Evolutionary conservation across 53 echinoderm and acorn worm genomes (phyloP).

Genomic region (Glandiceps talaboti): DNA sequence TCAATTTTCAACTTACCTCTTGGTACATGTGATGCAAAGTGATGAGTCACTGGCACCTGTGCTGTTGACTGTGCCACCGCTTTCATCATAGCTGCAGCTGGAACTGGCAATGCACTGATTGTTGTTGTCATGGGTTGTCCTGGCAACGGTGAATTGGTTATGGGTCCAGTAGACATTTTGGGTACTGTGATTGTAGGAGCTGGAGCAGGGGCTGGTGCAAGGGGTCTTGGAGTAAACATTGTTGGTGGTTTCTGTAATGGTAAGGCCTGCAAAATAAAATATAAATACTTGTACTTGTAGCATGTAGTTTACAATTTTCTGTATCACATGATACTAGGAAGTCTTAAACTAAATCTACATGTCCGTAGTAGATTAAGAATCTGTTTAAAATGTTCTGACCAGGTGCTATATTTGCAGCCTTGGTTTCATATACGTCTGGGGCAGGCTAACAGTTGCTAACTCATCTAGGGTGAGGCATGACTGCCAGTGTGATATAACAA

Average conservation of each 20-base stretch:
- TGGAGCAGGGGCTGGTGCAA: not conserved
- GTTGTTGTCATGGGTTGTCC: not conserved
- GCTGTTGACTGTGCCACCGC: slow-evolving; percentile 1
- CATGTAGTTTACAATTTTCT: too few species aligned
- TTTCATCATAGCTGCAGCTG: slow-evolving; percentile 4
- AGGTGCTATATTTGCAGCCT: too few species aligned
- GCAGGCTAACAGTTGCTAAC: too few species aligned
- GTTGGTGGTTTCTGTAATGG: not conserved
- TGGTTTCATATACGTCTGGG: too few species aligned
- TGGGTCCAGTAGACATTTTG: not conserved
- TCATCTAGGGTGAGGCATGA: too few species aligned
- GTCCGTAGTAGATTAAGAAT: too few species aligned
- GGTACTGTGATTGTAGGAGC: not conserved
- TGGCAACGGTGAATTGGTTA: not conserved
- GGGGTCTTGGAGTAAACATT: too few species aligned
- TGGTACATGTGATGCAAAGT: slow-evolving; percentile 33
- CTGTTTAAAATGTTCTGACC: too few species aligned
- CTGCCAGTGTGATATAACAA: too few species aligned
- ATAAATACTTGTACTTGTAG: too few species aligned
- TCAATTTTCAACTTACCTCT: slow-evolving; percentile 45
- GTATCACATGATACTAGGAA: too few species aligned
- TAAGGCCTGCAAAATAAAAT: not conserved
- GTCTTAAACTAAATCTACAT: too few species aligned
- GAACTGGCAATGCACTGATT: slow-evolving; percentile 8
- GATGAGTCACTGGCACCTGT: slow-evolving; percentile 3